Percentiles rank a stretch among this genome's conserved stretches.
Conservation (phyloP, 2,888 invertebrate species). For the Blomia tropicalis region DNA sequence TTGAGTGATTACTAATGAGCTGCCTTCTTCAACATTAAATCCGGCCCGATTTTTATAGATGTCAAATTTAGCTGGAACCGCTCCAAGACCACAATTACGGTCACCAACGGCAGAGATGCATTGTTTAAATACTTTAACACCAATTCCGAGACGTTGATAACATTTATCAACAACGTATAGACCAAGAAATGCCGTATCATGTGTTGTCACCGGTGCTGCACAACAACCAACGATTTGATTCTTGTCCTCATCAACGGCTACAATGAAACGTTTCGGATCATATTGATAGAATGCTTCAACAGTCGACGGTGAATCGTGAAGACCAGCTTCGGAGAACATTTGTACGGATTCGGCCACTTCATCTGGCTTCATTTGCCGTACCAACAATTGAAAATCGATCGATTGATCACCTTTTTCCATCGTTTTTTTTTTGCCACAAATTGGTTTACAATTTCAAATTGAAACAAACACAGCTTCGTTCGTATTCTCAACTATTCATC, state of each 20-base stretch:
- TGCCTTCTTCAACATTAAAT: not conserved
- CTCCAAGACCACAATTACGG: conserved; percentile 20
- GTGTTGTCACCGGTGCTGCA: conserved; percentile 22
- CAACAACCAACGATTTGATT: conserved; percentile 17
- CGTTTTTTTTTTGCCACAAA: not conserved
- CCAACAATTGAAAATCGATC: not conserved
- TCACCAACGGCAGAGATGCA: conserved; percentile 12
- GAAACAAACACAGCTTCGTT: not conserved
- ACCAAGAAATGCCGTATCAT: conserved; percentile 17
- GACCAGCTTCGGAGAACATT: conserved; percentile 4
- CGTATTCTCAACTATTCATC: not conserved
- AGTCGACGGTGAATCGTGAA: conserved; percentile 16
- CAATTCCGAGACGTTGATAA: conserved; percentile 18
- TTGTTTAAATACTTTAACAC: conserved; percentile 8
- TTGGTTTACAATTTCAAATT: too few species aligned
- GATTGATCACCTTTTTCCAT: not conserved
- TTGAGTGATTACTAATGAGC: conserved; percentile 14
- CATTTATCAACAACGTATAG: conserved; percentile 15
- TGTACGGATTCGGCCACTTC: conserved; percentile 1
- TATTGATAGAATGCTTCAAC: conserved; percentile 20
- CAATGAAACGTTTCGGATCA: conserved; percentile 20
- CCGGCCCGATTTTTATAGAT: conserved; percentile 20
- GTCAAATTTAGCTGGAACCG: conserved; percentile 1
- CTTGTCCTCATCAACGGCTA: conserved; percentile 13
- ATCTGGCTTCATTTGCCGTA: conserved; percentile 13